Evolutionary conservation across 2,113 vertebrate genomes (phyloP), one percentile per base, ranked within the genome.

Genomic region (Sylvia atricapilla): DNA sequence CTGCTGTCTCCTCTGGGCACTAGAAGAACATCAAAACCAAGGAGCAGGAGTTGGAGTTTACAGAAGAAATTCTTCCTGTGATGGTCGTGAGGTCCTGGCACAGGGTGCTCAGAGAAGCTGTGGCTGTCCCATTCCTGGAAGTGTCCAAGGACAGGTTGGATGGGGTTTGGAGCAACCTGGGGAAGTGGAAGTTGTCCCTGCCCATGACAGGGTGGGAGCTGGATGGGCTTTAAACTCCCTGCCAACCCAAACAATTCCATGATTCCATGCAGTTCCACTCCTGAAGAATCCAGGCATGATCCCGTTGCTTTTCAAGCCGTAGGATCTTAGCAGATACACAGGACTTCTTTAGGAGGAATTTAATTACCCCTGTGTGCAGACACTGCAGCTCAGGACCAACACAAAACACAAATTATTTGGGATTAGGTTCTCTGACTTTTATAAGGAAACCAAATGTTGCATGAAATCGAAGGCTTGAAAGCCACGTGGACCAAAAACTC

Each of bases 161-260:
- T 0, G 0, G 39, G 33, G 4, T 6, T 75, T 47, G 70, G 47
- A 83, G 18, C 35, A 49, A 0, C n/a, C 15, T 76, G 63, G 15
- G 14, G 3, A 0, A 23, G 35, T 55, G 35, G 22, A 4, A 76
- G 10, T 1, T 55, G 41, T 27, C 55, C 30, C 20, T 68, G 19
- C 19, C 13, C 37, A 14, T 11, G 37, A 13, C 27, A 30, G 28
- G 10, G 13, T 30, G 9, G 33, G 33, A 18, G 19, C n/a, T 62
- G 41, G 12, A 23, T 55, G 24, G 5, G 5, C 8, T 77, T 56
- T 35, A 31, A 33, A 30, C 10, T 83, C n/a, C 14, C 12, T 76
- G 55, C 47, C 25, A 47, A 35, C 22, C 14, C 55, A 56, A 63
- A 49, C 15, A 4, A 37, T 23, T 63, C 35, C 24, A 8, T 33